Percentiles rank a stretch among this genome's conserved stretches.
Evolutionary conservation across 2,113 vertebrate species (phyloP).

Genomic region (Triplophysa rosa): DNA sequence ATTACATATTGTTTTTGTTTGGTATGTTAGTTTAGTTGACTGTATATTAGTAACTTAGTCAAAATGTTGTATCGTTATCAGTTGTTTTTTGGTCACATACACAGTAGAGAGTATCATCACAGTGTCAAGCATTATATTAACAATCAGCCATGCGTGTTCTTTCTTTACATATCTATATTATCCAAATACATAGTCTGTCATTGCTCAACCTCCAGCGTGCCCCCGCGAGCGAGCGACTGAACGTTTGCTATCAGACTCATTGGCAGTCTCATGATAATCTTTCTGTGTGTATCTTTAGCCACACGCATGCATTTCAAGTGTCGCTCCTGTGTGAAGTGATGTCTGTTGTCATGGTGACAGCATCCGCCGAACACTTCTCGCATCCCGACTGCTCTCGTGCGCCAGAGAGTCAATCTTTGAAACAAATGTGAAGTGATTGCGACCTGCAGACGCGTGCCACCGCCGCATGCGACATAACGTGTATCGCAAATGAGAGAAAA

Average conservation of each 20-base stretch:
- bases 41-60: too few species aligned
- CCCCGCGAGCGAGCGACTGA: neutral
- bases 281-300: constrained; percentile 68
- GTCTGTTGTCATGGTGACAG: constrained; percentile 79
- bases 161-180: too few species aligned
- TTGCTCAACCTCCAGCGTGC: neutral
- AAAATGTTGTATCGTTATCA: too few species aligned
- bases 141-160: too few species aligned
- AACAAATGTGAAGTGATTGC: constrained; percentile 74
- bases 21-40: too few species aligned
- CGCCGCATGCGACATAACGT: constrained; percentile 48
- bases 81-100: too few species aligned
- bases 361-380: constrained; percentile 64
- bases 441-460: constrained; percentile 59
- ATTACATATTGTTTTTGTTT: too few species aligned
- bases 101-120: too few species aligned
- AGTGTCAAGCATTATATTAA: too few species aligned
- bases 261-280: constrained; percentile 66
- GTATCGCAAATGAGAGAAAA: constrained; percentile 62
- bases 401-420: constrained; percentile 68
- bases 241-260: neutral
- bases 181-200: neutral
- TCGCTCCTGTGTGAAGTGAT: constrained; percentile 72
- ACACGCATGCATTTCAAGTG: constrained; percentile 73
- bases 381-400: constrained; percentile 65